Evolutionary conservation across 1,140 invertebrate genomes (phyloP).

Genomic region (Drosophila bocki): DNA sequence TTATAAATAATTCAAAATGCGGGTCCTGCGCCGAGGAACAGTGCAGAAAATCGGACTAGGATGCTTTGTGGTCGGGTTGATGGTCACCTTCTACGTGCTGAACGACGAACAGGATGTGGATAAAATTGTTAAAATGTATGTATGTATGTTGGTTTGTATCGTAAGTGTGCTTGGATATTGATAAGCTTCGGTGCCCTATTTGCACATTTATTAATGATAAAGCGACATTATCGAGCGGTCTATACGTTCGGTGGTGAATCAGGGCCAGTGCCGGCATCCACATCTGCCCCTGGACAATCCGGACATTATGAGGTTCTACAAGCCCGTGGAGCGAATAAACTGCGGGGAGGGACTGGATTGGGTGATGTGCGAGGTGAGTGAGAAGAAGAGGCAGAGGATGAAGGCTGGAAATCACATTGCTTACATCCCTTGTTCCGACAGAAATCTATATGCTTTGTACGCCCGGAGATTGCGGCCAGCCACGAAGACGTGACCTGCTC

Average conservation of each 20-base stretch:
- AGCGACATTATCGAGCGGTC: constrained; percentile 84
- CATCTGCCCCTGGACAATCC: constrained; percentile 88
- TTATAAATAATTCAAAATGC: constrained; percentile 43
- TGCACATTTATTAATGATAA: not conserved
- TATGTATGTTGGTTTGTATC: constrained; percentile 20
- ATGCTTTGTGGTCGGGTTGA: not conserved
- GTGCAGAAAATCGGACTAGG: constrained; percentile 33
- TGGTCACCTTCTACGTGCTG: constrained; percentile 30
- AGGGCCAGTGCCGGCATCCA: constrained; percentile 88
- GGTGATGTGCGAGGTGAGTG: constrained; percentile 86
- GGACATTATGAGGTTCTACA: constrained; percentile 89
- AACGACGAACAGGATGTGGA: constrained; percentile 36
- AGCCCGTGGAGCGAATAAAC: constrained; percentile 87
- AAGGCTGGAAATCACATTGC: not conserved
- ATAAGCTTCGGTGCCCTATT: constrained; percentile 7
- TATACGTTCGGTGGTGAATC: constrained; percentile 81
- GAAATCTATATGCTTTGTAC: constrained; percentile 86
- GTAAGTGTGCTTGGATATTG: not conserved
- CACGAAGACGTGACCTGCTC: constrained; percentile 86
- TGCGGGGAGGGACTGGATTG: constrained; percentile 87
- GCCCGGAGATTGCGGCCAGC: constrained; percentile 85
- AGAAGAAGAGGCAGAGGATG: not conserved
- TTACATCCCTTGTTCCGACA: constrained; percentile 2
- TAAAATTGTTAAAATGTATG: constrained; percentile 54
- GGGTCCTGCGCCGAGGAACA: constrained; percentile 38